A percentile compares a stretch with the other conserved stretches of the same genome.
These are phyloP conservation scores for Pseudomugil tenellus DNA, from an alignment of 2,797 vertebrate genomes.

Conservation along the genomic window DNA sequence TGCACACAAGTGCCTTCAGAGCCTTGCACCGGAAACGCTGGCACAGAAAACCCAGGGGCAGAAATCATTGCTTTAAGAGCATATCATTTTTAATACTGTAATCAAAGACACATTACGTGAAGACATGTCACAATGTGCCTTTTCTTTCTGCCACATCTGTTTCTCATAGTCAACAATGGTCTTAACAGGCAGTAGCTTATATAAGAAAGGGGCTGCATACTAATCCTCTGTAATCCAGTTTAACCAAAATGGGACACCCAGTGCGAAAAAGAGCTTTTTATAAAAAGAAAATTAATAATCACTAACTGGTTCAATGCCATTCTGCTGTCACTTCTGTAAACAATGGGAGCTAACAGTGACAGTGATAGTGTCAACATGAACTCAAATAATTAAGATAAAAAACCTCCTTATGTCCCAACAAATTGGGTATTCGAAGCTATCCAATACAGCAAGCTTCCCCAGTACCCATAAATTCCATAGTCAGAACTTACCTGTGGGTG, in stretches of 20 bases:
- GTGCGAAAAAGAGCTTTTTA: conserved; percentile 33
- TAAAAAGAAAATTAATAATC: conserved; percentile 35
- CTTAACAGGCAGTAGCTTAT: conserved; percentile 62
- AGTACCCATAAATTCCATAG: not conserved
- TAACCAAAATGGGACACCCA: conserved; percentile 39
- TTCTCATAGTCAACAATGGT: conserved; percentile 60
- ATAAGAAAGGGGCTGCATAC: conserved; percentile 45
- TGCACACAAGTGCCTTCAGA: conserved; percentile 20
- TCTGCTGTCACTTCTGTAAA: conserved; percentile 21
- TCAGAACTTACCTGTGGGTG: conserved; percentile 92
- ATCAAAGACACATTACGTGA: conserved; percentile 74
- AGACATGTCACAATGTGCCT: conserved; percentile 72
- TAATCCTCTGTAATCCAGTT: conserved; percentile 59
- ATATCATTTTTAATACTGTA: conserved; percentile 79
- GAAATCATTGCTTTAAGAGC: conserved; percentile 73
- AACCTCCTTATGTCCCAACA: not conserved
- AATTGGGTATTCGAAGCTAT: not conserved
- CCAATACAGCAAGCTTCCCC: conserved; percentile 2
- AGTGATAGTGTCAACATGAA: conserved; percentile 3
- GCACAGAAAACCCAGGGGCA: conserved; percentile 56
- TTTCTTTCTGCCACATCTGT: conserved; percentile 77
- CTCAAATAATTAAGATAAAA: not conserved
- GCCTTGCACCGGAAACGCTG: conserved; percentile 43
- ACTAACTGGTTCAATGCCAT: conserved; percentile 14
- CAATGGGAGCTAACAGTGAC: conserved; percentile 7